Conservation (phyloP, 2,113 vertebrate species). For the Mastomys coucha region DNA sequence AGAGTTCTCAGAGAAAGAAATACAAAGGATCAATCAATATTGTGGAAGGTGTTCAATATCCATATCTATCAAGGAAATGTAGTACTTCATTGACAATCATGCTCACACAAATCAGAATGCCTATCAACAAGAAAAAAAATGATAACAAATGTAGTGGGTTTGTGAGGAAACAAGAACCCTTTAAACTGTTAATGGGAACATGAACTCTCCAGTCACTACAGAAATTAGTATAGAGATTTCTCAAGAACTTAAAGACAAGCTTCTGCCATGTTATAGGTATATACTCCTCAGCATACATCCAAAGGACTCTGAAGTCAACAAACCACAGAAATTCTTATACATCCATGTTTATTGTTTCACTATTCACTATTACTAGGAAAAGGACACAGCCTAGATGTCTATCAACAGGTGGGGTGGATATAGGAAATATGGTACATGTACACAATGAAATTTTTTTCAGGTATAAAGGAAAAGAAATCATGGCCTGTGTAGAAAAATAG, state of each 20-base stretch:
- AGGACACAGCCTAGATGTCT: background rate
- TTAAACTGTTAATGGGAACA: background rate
- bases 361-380: background rate
- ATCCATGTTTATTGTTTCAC: background rate
- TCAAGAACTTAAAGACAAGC: background rate
- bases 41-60: background rate
- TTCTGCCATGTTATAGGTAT: background rate
- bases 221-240: background rate
- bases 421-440: background rate
- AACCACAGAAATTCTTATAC: background rate
- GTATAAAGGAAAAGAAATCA: background rate
- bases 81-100: background rate
- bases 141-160: too few species aligned
- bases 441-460: background rate
- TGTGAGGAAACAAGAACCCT: background rate
- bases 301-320: background rate
- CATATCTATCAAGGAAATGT: background rate
- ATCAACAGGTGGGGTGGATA: background rate
- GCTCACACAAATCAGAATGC: background rate
- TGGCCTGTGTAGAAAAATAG: background rate
- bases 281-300: background rate
- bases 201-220: background rate
- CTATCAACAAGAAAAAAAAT: background rate
- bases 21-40: background rate
- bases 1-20: background rate